A percentile compares a stretch with the other conserved stretches of the same genome.
These are phyloP conservation scores for Cyrtonyx montezumae DNA, from an alignment of 2,113 vertebrate species.

Conservation along the genomic window DNA sequence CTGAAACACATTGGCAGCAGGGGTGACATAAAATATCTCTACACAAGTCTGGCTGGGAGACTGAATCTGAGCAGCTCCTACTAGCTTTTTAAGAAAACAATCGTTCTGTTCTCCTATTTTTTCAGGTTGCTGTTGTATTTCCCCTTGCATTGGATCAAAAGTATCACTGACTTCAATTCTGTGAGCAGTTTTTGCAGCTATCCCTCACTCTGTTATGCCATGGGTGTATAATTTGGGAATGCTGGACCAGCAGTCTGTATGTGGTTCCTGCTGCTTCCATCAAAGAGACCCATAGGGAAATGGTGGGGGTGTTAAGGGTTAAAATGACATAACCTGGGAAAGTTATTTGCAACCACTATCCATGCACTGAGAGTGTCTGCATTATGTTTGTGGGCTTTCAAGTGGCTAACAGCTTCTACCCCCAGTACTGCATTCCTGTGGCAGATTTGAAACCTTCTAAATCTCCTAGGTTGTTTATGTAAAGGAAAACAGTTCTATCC, in stretches of 20 bases:
- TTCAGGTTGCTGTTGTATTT: neutral
- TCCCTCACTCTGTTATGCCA: neutral
- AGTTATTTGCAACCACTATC: neutral
- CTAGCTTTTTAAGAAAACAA: neutral
- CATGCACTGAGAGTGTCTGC: neutral
- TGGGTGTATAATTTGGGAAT: accelerated
- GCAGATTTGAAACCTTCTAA: neutral
- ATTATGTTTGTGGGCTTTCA: neutral
- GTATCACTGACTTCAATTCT: neutral
- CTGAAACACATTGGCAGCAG: neutral
- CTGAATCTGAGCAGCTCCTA: neutral
- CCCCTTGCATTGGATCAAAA: neutral
- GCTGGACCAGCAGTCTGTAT: accelerated
- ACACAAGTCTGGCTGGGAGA: neutral
- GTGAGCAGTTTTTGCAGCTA: neutral
- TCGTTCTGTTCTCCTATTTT: neutral
- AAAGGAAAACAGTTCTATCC: neutral
- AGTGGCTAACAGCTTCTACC: neutral
- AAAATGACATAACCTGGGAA: neutral
- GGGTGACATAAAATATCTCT: neutral
- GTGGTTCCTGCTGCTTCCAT: accelerated
- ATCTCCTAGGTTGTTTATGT: neutral
- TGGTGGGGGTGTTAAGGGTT: neutral
- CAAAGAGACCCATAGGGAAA: neutral
- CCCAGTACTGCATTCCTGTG: neutral